phyloP scores from a whole-genome alignment of 2,888 invertebrate genomes.

The Aromia moschata region DNA sequence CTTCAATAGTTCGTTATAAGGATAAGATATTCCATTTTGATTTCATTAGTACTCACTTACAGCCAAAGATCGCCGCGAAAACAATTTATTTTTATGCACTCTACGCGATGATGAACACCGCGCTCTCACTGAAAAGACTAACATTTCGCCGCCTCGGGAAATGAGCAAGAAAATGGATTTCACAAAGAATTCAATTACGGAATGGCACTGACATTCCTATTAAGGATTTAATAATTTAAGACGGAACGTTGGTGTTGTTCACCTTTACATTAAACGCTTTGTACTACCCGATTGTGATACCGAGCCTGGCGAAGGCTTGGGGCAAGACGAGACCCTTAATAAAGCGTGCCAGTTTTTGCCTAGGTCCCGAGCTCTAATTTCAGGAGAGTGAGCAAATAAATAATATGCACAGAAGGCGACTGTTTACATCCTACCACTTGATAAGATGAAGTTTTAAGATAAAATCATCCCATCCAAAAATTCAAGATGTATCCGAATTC shows the following conservation, averaged over 20 bases:
- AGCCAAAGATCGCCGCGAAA: neutral
- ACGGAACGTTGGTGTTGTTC: neutral
- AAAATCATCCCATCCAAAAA: too few relatives aligned
- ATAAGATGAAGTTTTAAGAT: too few relatives aligned
- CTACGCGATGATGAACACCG: neutral
- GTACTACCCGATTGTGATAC: too few relatives aligned
- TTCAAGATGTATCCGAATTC: too few relatives aligned
- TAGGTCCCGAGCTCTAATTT: too few relatives aligned
- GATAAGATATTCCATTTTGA: neutral
- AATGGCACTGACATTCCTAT: slow-evolving; percentile 25
- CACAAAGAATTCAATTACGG: slow-evolving; percentile 22
- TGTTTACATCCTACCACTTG: too few relatives aligned
- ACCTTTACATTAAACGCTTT: slow-evolving; percentile 4
- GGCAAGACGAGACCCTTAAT: too few relatives aligned
- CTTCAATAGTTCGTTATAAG: slow-evolving; percentile 2
- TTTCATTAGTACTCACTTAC: slow-evolving; percentile 8
- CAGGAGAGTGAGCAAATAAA: too few relatives aligned
- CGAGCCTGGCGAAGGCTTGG: too few relatives aligned
- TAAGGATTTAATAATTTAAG: slow-evolving; percentile 23
- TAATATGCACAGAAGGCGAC: too few relatives aligned
- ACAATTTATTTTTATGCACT: slow-evolving; percentile 9
- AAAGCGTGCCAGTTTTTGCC: neutral
- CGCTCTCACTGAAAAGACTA: slow-evolving; percentile 18
- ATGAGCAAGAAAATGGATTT: slow-evolving; percentile 22
- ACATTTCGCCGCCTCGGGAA: slow-evolving; percentile 15